Base-by-base conservation (phyloP, 2,888 invertebrate species). In the Rosalia funebris region DNA sequence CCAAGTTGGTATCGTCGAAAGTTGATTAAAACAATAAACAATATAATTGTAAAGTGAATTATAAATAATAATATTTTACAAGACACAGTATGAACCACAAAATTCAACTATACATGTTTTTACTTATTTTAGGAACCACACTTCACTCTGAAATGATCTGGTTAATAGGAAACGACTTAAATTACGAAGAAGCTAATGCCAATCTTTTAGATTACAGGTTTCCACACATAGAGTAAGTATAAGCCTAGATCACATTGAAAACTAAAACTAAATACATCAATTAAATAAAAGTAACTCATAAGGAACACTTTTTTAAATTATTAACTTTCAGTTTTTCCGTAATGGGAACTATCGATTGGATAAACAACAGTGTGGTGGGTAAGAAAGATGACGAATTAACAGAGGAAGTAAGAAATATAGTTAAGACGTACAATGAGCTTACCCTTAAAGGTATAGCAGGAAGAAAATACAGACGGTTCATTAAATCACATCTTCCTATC, bases 71-170 rank as follows among this genome's bases (percentile, higher is more conserved):
- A n/a, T n/a, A n/a, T n/a, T n/a, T n/a, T n/a, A n/a, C n/a, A n/a
- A n/a, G n/a, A n/a, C n/a, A n/a, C n/a, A n/a, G n/a, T n/a, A n/a
- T n/a, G n/a, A n/a, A n/a, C n/a, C n/a, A n/a, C n/a, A n/a, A n/a
- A n/a, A n/a, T n/a, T n/a, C n/a, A n/a, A n/a, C n/a, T n/a, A n/a
- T n/a, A n/a, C n/a, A n/a, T n/a, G n/a, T n/a, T n/a, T n/a, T n/a
- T n/a, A n/a, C n/a, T n/a, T n/a, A n/a, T n/a, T 41, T 7, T 10
- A 91, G 77, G 92, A 91, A 79, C 79, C 91, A 67, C 87, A 90
- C 3, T 92, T 91, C 91, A 81, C 91, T 77, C 79, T 91, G 87
- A 1, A 91, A 91, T 75, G 82, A 90, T 72, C 82, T 91, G 72
- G 87, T 56, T 57, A 17, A 59, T 61, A 31, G 44, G 50, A 15